Evolutionary conservation across 2,113 vertebrate species (phyloP).

Genomic region (Ginglymostoma cirratum): DNA sequence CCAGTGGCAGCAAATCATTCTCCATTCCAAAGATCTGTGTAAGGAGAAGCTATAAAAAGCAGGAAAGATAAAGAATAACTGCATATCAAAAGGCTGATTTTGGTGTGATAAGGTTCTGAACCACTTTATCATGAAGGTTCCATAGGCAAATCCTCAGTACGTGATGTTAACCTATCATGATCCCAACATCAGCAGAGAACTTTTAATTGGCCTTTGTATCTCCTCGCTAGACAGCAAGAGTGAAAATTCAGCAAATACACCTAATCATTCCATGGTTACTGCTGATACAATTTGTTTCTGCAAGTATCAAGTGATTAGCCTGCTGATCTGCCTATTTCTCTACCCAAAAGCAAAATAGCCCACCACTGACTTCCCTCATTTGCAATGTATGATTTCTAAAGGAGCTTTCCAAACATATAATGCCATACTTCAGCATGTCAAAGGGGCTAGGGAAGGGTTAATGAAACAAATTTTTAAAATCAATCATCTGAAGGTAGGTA

Average conservation of each 20-base stretch:
- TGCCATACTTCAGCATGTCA: not conserved
- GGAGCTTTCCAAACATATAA: not conserved
- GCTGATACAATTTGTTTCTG: not conserved
- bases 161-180: not conserved
- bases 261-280: not conserved
- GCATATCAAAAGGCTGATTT: not conserved
- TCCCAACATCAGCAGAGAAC: not conserved
- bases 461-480: not conserved
- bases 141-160: not conserved
- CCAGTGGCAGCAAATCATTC: not conserved
- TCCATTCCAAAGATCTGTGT: not conserved
- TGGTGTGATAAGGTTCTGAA: not conserved
- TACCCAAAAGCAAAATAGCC: not conserved
- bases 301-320: not conserved
- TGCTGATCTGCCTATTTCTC: not conserved
- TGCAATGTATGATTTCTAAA: not conserved
- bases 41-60: not conserved
- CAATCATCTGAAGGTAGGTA: not conserved
- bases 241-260: not conserved
- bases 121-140: not conserved
- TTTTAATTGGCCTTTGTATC: not conserved
- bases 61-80: not conserved
- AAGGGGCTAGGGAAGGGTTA: too few relatives aligned
- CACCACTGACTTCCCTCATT: not conserved
- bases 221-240: not conserved